A percentile compares a stretch with the other conserved stretches of the same genome.
Evolutionary conservation across 2,113 vertebrate species (phyloP).

Genomic region (Porphyrio hochstetteri): DNA sequence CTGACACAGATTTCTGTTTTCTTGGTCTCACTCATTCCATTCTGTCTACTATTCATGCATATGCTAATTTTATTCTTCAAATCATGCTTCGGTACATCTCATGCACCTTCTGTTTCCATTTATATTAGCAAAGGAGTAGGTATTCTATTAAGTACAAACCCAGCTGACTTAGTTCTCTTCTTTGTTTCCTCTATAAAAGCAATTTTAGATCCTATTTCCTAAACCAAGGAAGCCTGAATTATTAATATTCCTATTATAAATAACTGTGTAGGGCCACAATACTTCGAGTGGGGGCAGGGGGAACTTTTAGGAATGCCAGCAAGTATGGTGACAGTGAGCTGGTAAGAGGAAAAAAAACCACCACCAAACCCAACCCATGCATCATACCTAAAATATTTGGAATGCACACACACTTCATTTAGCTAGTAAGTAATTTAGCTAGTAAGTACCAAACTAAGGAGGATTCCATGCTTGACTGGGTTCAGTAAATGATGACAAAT

Average conservation of each 20-base stretch:
- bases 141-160: not conserved
- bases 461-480: not conserved
- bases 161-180: not conserved
- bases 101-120: not conserved
- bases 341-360: not conserved
- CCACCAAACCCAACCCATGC: not conserved
- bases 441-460: not conserved
- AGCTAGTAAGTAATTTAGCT: not conserved
- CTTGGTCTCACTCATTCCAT: not conserved
- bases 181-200: not conserved
- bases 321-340: not conserved
- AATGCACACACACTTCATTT: not conserved
- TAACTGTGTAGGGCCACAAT: not conserved
- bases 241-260: not conserved
- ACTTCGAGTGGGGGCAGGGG: not conserved
- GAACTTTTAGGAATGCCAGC: not conserved
- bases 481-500: not conserved
- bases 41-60: not conserved
- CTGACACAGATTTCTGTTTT: not conserved
- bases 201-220: not conserved
- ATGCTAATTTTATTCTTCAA: not conserved
- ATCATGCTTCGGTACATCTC: not conserved
- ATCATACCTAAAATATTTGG: not conserved
- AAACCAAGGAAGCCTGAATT: not conserved
- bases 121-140: not conserved